A percentile compares a stretch with the other conserved stretches of the same genome.
These are phyloP conservation scores for Nipponia nippon DNA, from an alignment of 2,113 vertebrate genomes.

Conservation along the genomic window DNA sequence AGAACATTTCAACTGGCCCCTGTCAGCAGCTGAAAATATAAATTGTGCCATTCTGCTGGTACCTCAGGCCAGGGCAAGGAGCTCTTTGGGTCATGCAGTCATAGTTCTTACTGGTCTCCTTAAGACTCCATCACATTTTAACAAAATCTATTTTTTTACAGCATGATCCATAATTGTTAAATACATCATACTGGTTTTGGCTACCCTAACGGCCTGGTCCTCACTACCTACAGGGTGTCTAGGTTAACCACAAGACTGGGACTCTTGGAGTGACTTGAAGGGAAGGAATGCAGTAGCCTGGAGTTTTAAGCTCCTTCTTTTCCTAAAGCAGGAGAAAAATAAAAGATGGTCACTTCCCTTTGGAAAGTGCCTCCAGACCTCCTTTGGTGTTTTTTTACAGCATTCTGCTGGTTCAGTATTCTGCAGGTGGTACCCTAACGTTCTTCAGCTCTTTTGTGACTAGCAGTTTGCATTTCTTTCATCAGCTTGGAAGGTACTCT, in stretches of 20 bases:
- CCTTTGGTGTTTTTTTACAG: not conserved
- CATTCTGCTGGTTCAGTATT: not conserved
- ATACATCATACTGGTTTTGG: not conserved
- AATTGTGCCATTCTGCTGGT: not conserved
- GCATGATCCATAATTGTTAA: not conserved
- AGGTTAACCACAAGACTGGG: not conserved
- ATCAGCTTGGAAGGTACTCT: not conserved
- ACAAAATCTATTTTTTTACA: not conserved
- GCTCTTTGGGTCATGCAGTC: not conserved
- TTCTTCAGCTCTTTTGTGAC: not conserved
- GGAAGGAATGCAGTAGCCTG: not conserved
- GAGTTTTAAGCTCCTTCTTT: not conserved
- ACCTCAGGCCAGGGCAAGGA: not conserved
- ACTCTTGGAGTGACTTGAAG: not conserved
- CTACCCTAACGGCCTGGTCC: no score
- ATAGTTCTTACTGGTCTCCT: not conserved
- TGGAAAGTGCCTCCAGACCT: not conserved
- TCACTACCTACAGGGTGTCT: not conserved
- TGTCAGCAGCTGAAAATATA: not conserved
- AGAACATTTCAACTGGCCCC: not conserved
- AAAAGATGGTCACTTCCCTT: not conserved
- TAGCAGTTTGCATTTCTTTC: not conserved
- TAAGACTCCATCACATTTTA: not conserved
- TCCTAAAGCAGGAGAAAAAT: not conserved
- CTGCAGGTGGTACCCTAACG: not conserved